phyloP scores from a whole-genome alignment of 2,888 invertebrate genomes.

The Drosophila colorata region DNA sequence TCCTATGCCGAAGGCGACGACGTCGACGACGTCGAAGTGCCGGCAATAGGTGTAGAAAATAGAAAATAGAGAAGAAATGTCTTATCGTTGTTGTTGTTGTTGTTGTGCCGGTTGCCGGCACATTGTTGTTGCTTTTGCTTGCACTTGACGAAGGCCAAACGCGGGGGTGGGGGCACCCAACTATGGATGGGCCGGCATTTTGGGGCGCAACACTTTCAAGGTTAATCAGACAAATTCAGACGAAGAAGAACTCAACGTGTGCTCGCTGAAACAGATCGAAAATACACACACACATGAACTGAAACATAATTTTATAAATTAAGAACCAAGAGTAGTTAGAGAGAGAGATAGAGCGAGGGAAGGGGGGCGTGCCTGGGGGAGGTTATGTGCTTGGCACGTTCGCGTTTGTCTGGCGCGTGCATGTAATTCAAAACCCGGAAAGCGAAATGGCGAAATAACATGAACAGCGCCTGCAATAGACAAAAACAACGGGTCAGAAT shows the following conservation, averaged over 20 bases:
- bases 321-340: constrained; percentile 9
- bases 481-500: constrained; percentile 34
- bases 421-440: constrained; percentile 79
- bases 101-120: constrained; percentile 60
- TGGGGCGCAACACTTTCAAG: constrained; percentile 62
- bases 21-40: constrained; percentile 40
- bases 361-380: background rate
- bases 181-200: constrained; percentile 32
- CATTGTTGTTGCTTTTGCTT: constrained; percentile 44
- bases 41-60: constrained; percentile 52
- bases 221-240: constrained; percentile 58
- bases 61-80: constrained; percentile 40
- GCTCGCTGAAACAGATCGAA: constrained; percentile 48
- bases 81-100: constrained; percentile 21
- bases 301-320: constrained; percentile 54
- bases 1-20: constrained; percentile 12
- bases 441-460: constrained; percentile 70
- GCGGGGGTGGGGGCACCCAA: background rate
- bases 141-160: constrained; percentile 50
- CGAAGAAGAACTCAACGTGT: constrained; percentile 42
- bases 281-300: constrained; percentile 35
- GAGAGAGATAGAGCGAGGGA: no score
- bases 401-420: constrained; percentile 63
- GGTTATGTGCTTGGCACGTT: constrained; percentile 53
- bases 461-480: constrained; percentile 59